Evolutionary conservation across 2,888 invertebrate genomes (phyloP).

Genomic region (Erebia ligea): DNA sequence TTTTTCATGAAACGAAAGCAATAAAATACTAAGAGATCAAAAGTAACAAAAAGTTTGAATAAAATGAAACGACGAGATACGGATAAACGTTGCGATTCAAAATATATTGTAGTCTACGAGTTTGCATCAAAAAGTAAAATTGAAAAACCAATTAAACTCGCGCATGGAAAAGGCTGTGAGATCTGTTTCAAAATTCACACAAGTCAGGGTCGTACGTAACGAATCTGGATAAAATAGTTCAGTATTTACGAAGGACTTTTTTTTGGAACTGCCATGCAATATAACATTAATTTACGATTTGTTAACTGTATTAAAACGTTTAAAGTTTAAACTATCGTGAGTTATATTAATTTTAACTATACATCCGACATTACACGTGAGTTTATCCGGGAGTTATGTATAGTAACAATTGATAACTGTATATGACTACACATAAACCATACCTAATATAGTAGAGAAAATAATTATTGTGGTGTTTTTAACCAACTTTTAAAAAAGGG

Average conservation of each 20-base stretch:
- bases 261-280: background rate
- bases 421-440: too few relatives aligned
- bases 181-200: constrained; percentile 22
- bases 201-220: background rate
- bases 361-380: too few relatives aligned
- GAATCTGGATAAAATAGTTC: background rate
- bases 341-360: too few relatives aligned
- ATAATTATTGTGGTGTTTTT: too few relatives aligned
- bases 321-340: too few relatives aligned
- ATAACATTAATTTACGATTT: background rate
- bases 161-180: constrained; percentile 40
- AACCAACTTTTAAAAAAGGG: too few relatives aligned
- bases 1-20: background rate
- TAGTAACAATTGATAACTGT: too few relatives aligned
- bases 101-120: constrained; percentile 29
- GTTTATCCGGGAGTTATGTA: too few relatives aligned
- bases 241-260: background rate
- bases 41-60: constrained; percentile 7
- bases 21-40: constrained; percentile 3
- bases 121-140: constrained; percentile 42
- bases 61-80: constrained; percentile 12
- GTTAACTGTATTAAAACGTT: too few relatives aligned
- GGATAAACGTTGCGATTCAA: constrained; percentile 26
- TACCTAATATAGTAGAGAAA: too few relatives aligned
- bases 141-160: constrained; percentile 47